A percentile compares a stretch with the other conserved stretches of the same genome.
phyloP scores from a whole-genome alignment of 2,797 vertebrate species.

The Mormyrus proboscirostris region DNA sequence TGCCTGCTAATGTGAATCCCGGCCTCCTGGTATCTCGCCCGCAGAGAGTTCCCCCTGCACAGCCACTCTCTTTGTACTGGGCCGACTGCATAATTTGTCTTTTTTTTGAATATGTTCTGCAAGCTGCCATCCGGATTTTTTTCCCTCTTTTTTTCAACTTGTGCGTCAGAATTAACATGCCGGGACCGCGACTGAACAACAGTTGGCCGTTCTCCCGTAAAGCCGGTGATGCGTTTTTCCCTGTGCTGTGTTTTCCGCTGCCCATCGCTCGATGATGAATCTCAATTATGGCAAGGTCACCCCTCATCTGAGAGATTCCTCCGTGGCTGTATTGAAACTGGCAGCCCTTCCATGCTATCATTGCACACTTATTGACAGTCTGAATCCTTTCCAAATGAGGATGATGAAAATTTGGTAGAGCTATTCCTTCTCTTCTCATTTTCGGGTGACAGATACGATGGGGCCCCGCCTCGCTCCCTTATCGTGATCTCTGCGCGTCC shows the following conservation, averaged over 20 bases:
- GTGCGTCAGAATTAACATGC: conserved; percentile 46
- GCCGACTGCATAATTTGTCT: conserved; percentile 40
- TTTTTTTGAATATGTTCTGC: conserved; percentile 38
- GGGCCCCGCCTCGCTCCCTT: conserved; percentile 44
- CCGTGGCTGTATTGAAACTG: conserved; percentile 68
- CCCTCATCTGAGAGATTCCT: conserved; percentile 66
- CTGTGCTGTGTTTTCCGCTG: conserved; percentile 51
- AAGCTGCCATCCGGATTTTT: conserved; percentile 16
- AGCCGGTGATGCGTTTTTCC: conserved; percentile 39
- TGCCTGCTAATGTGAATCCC: background rate
- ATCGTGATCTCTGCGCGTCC: conserved; percentile 45
- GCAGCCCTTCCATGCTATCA: conserved; percentile 67
- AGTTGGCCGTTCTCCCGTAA: conserved; percentile 46
- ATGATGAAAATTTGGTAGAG: conserved; percentile 39
- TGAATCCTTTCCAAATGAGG: conserved; percentile 57
- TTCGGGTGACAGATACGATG: conserved; percentile 49
- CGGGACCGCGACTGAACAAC: conserved; percentile 38
- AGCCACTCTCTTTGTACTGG: background rate
- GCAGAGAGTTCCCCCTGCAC: background rate
- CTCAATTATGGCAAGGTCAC: conserved; percentile 78
- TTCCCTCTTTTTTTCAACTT: background rate
- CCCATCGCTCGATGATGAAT: conserved; percentile 67
- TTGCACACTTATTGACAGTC: conserved; percentile 65
- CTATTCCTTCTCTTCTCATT: conserved; percentile 46
- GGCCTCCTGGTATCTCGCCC: background rate